These are phyloP conservation scores for Barnardius zonarius DNA, from an alignment of 2,113 vertebrate species.

Conservation along the genomic window DNA sequence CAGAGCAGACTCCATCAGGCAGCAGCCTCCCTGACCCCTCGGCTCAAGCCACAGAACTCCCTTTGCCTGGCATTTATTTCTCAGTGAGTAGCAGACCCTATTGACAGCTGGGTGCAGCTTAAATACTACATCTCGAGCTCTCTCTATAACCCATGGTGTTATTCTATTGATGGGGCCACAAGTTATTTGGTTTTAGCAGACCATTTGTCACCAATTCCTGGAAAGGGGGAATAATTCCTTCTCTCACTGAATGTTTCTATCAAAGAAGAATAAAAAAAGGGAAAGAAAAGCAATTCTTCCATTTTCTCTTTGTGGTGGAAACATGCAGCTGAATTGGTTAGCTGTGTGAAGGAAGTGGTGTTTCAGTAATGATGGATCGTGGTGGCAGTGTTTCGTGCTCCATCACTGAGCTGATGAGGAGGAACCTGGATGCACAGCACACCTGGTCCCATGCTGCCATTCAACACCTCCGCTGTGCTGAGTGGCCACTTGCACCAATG, in stretches of 20 bases:
- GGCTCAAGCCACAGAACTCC: not conserved
- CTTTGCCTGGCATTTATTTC: not conserved
- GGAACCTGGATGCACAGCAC: not conserved
- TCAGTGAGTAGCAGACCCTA: not conserved
- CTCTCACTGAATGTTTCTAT: not conserved
- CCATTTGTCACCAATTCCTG: conserved; percentile 28
- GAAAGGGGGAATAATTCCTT: not conserved
- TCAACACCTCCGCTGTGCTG: not conserved
- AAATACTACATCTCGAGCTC: conserved; percentile 37
- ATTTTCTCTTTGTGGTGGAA: not conserved
- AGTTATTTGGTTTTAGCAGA: conserved; percentile 39
- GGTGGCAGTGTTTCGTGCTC: fast-evolving
- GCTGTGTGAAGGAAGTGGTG: not conserved
- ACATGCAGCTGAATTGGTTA: not conserved
- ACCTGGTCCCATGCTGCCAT: fast-evolving
- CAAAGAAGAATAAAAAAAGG: not conserved
- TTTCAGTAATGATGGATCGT: not conserved
- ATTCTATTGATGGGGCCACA: not conserved
- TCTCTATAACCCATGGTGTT: not conserved
- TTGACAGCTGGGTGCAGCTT: conserved; percentile 16
- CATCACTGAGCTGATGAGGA: not conserved
- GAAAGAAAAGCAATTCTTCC: not conserved
- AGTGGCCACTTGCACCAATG: fast-evolving
- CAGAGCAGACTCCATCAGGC: not conserved
- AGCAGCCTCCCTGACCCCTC: not conserved